Evolutionary conservation across 2,888 invertebrate genomes (phyloP), one percentile per base, ranked within the genome.

Genomic region (Limenitis camilla): DNA sequence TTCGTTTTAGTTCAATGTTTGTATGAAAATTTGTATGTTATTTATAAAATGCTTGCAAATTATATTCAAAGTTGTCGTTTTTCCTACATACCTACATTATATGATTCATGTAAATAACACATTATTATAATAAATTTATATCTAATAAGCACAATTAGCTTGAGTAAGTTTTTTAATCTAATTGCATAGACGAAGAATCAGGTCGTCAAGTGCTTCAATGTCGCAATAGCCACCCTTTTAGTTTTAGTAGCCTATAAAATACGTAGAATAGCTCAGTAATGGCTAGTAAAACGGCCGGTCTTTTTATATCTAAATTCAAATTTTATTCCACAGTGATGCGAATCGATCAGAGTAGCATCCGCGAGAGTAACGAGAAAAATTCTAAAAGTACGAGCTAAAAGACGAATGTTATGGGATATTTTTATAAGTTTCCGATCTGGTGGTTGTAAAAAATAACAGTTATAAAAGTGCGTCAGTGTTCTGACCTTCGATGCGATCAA

Each of bases 191-290:
- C 49, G 45, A 43, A 46, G 36, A 59, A 53, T 35, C 47, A 73
- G 76, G 74, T 65, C 73, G 66, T 62, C 59, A 62, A 64, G 65
- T 69, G 70, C 66, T 81, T 72, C 73, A 75, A 76, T 79, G 78
- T 77, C 76, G 74, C 74, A 79, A 78, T 67, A 69, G 71, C 72
- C 76, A 78, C 79, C 82, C 79, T 85, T 83, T 83, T 79, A 80
- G 80, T 78, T 84, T 84, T 83, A 83, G 68, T 77, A 63, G 65
- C 63, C 68, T 66, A 83, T 83, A 82, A 84, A 83, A 76, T 68
- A 67, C 71, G 64, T 67, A 63, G 66, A 72, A 73, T 71, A 68
- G 59, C 64, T 66, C 65, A 59, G 61, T 73, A 74, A 76, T 76
- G 73, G 72, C 74, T 74, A 69, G 75, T 75, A 72, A 60, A 60